These are phyloP conservation scores for Dissostichus mawsoni DNA, from an alignment of 2,113 vertebrate genomes.

Conservation along the genomic window DNA sequence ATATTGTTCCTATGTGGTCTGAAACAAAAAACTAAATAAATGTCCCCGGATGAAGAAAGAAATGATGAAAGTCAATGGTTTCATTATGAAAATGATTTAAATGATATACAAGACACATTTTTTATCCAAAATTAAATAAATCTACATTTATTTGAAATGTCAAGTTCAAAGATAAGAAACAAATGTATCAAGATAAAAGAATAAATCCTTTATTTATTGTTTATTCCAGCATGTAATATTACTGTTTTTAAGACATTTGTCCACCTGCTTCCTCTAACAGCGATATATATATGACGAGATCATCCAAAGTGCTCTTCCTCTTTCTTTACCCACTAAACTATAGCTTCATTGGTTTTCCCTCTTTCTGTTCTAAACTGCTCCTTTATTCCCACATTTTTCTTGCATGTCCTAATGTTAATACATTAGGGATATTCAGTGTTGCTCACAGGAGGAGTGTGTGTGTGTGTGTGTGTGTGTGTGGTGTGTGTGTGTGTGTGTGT, in stretches of 20 bases:
- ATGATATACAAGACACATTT: not conserved
- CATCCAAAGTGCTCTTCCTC: not conserved
- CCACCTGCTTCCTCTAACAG: too few relatives aligned
- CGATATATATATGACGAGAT: not conserved
- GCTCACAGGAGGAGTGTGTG: constrained; percentile 25
- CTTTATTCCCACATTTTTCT: constrained; percentile 25
- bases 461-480: constrained; percentile 22
- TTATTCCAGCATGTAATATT: not conserved
- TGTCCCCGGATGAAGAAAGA: too few relatives aligned
- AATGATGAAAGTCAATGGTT: too few relatives aligned
- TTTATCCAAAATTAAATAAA: not conserved
- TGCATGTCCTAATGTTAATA: constrained; percentile 52
- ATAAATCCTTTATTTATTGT: not conserved
- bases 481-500: not conserved
- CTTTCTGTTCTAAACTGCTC: constrained; percentile 6
- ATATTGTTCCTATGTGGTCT: too few relatives aligned
- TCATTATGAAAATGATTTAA: not conserved
- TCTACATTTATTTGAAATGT: not conserved
- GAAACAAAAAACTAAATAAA: too few relatives aligned
- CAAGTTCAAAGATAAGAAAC: not conserved
- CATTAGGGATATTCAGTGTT: constrained; percentile 48
- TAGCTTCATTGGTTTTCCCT: not conserved
- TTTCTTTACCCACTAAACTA: constrained; percentile 19
- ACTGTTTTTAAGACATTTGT: not conserved
- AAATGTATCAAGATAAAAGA: too few relatives aligned